Evolutionary conservation across 2,113 vertebrate species (phyloP).

Genomic region (Peromyscus leucopus): DNA sequence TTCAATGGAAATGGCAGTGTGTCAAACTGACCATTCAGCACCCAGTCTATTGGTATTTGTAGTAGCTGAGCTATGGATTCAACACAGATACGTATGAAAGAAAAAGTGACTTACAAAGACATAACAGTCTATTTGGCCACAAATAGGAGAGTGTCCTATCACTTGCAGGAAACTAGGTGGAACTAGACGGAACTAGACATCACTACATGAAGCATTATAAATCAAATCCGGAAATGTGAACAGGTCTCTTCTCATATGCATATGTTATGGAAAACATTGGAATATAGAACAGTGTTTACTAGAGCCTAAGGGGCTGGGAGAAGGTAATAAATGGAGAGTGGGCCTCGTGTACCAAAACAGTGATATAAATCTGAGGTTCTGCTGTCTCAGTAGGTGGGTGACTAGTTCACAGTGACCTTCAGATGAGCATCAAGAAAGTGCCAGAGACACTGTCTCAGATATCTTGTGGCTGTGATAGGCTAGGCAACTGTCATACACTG

Average conservation of each 20-base stretch:
- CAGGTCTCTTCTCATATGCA: background rate
- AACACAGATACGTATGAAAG: background rate
- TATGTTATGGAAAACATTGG: background rate
- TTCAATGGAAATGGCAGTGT: background rate
- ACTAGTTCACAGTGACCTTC: background rate
- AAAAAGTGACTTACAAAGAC: background rate
- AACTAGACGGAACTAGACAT: background rate
- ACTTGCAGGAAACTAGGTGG: background rate
- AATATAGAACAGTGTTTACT: background rate
- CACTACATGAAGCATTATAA: background rate
- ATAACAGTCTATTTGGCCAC: background rate
- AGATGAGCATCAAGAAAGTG: background rate
- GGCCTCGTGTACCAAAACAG: too few species aligned
- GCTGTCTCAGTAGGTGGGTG: background rate
- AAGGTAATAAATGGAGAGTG: background rate
- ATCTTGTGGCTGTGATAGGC: background rate
- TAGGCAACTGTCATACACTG: background rate
- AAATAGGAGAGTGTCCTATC: background rate
- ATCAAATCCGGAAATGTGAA: background rate
- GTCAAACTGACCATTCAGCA: background rate
- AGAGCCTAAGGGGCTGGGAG: background rate
- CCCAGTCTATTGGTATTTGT: background rate
- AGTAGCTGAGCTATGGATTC: background rate
- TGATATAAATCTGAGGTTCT: background rate
- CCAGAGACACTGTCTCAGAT: background rate